phyloP scores from a whole-genome alignment of 1,140 invertebrate genomes.

The Drosophila pseudoananassae region DNA sequence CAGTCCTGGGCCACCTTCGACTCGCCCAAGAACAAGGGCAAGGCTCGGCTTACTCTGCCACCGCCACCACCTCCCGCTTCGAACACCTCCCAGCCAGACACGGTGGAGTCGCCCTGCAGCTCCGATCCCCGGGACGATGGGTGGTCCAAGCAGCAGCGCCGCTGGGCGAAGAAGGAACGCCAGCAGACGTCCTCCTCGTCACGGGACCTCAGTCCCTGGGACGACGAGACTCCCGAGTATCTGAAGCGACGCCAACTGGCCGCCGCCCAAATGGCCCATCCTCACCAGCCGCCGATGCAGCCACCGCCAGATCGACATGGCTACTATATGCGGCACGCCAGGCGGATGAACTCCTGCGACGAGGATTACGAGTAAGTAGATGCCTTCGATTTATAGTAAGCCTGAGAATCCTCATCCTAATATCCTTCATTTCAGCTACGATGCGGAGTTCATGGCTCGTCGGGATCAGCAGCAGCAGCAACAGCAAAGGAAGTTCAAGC shows the following conservation, averaged over 20 bases:
- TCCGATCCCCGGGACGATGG: conserved; percentile 89
- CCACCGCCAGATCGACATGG: conserved; percentile 66
- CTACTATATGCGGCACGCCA: conserved; percentile 78
- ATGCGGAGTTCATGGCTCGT: conserved; percentile 71
- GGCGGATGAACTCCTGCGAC: conserved; percentile 83
- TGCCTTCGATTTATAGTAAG: no score
- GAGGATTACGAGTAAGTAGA: conserved; percentile 85
- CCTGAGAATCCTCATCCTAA: neutral
- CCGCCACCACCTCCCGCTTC: conserved; percentile 67
- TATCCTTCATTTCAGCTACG: conserved; percentile 50
- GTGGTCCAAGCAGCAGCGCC: conserved; percentile 70
- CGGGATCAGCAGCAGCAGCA: conserved; percentile 66
- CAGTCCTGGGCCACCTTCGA: conserved; percentile 83
- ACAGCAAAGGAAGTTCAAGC: conserved; percentile 71
- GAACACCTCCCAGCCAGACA: conserved; percentile 83
- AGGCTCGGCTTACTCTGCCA: conserved; percentile 62
- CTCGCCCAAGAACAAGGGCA: conserved; percentile 75
- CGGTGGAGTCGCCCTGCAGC: conserved; percentile 89
- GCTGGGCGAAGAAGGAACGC: conserved; percentile 82
- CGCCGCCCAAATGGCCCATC: conserved; percentile 34
- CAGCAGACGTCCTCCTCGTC: conserved; percentile 88
- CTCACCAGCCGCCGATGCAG: conserved; percentile 33
- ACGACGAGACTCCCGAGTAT: conserved; percentile 86
- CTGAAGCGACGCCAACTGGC: conserved; percentile 56
- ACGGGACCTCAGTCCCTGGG: conserved; percentile 89